Conservation (phyloP, 2,888 invertebrate genomes). For the Helobdella robusta region DNA sequence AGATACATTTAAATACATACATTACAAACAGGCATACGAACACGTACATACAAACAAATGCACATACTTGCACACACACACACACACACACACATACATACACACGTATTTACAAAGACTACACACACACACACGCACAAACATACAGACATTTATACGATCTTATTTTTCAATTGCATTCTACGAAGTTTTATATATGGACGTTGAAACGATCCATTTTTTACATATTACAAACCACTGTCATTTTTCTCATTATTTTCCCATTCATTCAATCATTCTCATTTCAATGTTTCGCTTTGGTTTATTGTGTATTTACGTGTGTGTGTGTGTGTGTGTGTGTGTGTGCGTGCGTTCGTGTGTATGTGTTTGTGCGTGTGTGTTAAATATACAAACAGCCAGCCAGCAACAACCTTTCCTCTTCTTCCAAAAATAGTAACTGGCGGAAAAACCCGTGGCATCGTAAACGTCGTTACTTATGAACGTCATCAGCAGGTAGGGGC, state of each 20-base stretch:
- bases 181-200: no score
- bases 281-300: background rate
- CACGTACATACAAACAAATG: no score
- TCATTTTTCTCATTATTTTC: background rate
- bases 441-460: slow-evolving; percentile 5
- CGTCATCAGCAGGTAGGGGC: slow-evolving; percentile 9
- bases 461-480: slow-evolving; percentile 3
- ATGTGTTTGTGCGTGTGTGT: background rate
- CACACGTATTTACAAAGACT: background rate
- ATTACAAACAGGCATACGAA: no score
- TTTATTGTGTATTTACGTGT: background rate
- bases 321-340: slow-evolving; percentile 1
- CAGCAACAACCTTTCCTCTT: background rate
- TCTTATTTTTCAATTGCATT: no score
- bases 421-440: slow-evolving; percentile 5
- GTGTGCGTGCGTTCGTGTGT: background rate
- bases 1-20: no score
- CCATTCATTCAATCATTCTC: background rate
- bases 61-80: background rate
- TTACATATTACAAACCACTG: background rate
- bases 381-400: background rate
- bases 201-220: no score
- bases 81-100: background rate
- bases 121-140: no score
- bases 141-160: no score